Base-by-base conservation (phyloP, 2,888 invertebrate genomes). In the Orchestes rusci region DNA sequence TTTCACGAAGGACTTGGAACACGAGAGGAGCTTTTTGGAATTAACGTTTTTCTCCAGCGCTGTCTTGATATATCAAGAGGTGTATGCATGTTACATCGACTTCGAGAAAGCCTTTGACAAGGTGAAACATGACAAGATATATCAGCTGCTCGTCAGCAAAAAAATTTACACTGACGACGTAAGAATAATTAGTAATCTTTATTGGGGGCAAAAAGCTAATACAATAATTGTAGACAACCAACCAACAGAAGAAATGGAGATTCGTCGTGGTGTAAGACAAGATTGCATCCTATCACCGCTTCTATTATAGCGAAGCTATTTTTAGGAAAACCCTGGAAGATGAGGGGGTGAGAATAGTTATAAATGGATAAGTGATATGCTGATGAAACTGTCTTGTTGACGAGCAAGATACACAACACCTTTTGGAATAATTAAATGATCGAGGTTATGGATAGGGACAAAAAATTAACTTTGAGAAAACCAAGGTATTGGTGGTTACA, bases 1-100 rank as follows among this genome's bases (percentile, higher is more conserved):
- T 10, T 23, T 23, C 23, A 10, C 23, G 23, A 23, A 23, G 23
- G 23, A 23, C 23, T 5, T 23, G 23, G 23, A 23, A 23, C 23
- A 23, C 23, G 23, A 23, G 23, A 23, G 23, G 23, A 5, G 23
- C 23, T 23, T 23, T 23, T 23, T 23, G 10, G 23, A 10, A 23
- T 23, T 23, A 10, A 23, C 7, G 5, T 23, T 23, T 23, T 23
- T 23, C 10, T 23, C 23, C 5, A 23, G 10, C 23, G 23, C 10
- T 23, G 23, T 23, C 5, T 23, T 23, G 23, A 23, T 23, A 23
- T 23, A 23, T 23, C 23, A 23, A 23, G n/a, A n/a, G n/a, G n/a
- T n/a, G 23, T 23, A 23, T 23, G 23, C 23, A 23, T 23, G 23
- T 23, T 23, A 23, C 23, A 23, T 23, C 23, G 23, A 23, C 23